Evolutionary conservation across 2,797 vertebrate genomes (phyloP), one percentile per base, ranked within the genome.

Genomic region (Chelon auratus): DNA sequence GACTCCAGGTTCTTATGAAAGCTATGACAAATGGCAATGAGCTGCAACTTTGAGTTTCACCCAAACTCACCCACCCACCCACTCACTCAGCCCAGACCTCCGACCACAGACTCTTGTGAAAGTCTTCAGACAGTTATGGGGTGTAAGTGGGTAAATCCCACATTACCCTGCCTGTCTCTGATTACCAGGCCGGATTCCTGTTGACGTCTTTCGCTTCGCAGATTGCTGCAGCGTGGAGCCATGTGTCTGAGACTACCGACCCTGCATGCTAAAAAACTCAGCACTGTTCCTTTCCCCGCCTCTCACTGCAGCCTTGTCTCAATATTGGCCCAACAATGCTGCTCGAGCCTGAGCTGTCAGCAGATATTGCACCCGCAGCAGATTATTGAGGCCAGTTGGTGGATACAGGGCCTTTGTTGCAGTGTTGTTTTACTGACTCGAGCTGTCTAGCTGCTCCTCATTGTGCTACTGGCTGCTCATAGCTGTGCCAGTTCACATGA

Each of bases 331-430:
- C 68, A 37, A 68, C 68, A 83, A 80, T 63, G 52, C 80, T 37
- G 66, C 77, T 70, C 63, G 1, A 30, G 65, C 69, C 74, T 20
- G 68, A 80, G 83, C 79, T 80, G 90, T 93, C 91, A 93, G 92
- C 92, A 93, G 85, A 93, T 93, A 90, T 79, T 88, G 84, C 68
- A 61, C 83, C 90, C 86, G 77, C 90, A 92, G 91, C 88, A 93
- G 91, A 92, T 92, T 92, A 87, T 69, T 72, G 87, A 71, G 89
- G 79, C 86, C 17, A 66, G 82, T 65, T 40, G 90, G 85, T 87
- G 90, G 86, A 93, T 91, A 88, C 85, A 81, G 80, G 75, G 73
- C 87, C 84, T 93, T 93, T 94, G 92, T 93, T 88, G 78, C 58
- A 1, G 59, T 91, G 93, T 92, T 93, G 90, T 89, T 93, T 87